Percentiles rank a stretch among this genome's conserved stretches.
Conservation (phyloP, 37 sponge, comb jelly and placozoan species). For the Theonella swinhoei region DNA sequence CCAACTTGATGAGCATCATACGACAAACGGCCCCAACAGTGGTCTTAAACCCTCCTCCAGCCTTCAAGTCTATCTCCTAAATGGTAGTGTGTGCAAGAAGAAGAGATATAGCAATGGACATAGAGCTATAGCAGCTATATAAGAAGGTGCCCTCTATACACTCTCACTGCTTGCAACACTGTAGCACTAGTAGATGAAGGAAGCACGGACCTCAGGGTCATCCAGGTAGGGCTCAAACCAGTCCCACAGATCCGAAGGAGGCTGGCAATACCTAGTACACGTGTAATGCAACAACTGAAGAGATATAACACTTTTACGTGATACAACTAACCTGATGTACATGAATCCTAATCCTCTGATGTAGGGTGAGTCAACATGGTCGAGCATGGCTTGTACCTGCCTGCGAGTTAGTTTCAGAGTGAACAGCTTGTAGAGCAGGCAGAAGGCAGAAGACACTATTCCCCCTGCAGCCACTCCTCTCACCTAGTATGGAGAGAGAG, state of each 20-base stretch:
- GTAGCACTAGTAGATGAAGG: not conserved
- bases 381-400: conserved; percentile 91
- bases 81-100: not conserved
- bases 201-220: conserved; percentile 90
- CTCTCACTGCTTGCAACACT: conserved; percentile 41
- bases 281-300: not conserved
- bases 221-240: conserved; percentile 97
- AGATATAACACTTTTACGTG: not conserved
- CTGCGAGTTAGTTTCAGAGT: conserved; percentile 96
- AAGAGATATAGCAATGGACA: not conserved
- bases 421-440: conserved; percentile 97
- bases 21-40: conserved; percentile 94
- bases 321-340: conserved; percentile 88
- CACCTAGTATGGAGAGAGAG: conserved; percentile 66
- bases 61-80: conserved; percentile 95
- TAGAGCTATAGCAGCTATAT: not conserved
- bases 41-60: conserved; percentile 88
- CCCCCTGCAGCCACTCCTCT: conserved; percentile 99
- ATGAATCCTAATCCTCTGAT: conserved; percentile 96
- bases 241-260: conserved; percentile 91
- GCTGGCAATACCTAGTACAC: conserved; percentile 90
- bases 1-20: conserved; percentile 91
- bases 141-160: not conserved
- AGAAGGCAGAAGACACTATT: conserved; percentile 94
- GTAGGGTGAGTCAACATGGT: conserved; percentile 91